phyloP scores from a whole-genome alignment of 1,140 invertebrate species.

The Argopecten irradians region DNA sequence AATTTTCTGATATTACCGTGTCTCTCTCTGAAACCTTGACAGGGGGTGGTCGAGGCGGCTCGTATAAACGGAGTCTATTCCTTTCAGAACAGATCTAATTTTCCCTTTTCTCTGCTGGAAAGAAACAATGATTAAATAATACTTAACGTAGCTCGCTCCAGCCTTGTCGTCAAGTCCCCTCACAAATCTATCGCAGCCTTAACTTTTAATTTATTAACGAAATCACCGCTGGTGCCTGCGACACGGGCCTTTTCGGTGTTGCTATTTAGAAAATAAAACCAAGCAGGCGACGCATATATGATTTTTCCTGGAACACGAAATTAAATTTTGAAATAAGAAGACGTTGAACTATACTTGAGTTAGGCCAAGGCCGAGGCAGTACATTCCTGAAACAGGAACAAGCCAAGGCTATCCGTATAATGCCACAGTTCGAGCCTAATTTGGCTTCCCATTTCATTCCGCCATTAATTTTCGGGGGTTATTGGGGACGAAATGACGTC shows the following conservation, averaged over 20 bases:
- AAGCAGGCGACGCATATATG: constrained; percentile 15
- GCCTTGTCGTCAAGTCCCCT: not conserved
- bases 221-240: not conserved
- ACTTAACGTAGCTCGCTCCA: constrained; percentile 6
- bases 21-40: constrained; percentile 14
- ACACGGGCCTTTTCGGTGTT: not conserved
- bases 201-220: constrained; percentile 23
- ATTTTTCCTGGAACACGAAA: constrained; percentile 21
- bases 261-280: constrained; percentile 18
- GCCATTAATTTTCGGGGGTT: not conserved
- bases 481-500: not conserved
- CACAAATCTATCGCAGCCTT: constrained; percentile 8
- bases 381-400: not conserved
- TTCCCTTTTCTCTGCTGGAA: not conserved
- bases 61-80: not conserved
- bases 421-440: not conserved
- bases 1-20: constrained; percentile 22
- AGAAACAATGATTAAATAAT: constrained; percentile 23
- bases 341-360: not conserved
- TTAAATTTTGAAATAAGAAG: constrained; percentile 23
- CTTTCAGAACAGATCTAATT: constrained; percentile 1
- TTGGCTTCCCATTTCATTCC: not conserved
- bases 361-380: not conserved
- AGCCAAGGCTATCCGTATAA: not conserved
- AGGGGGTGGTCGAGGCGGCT: not conserved